Evolutionary conservation across 2,113 vertebrate species (phyloP).

Genomic region (Halichoeres trimaculatus): DNA sequence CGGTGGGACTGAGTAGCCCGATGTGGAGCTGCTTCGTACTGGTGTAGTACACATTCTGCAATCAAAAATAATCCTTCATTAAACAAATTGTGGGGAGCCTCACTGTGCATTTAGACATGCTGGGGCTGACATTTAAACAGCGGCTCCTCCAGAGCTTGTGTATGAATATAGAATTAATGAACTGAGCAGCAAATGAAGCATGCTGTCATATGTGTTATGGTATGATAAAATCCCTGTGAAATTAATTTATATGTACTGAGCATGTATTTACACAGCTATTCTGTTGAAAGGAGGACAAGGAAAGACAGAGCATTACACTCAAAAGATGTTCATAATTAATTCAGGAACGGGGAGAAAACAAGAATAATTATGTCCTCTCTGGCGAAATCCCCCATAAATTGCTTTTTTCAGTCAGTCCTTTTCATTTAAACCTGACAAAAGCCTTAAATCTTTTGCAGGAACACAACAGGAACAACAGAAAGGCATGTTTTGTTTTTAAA

Average conservation of each 20-base stretch:
- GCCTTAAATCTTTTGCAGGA: conserved; percentile 44
- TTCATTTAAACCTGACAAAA: conserved; percentile 37
- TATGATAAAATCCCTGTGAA: conserved; percentile 28
- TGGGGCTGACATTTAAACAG: conserved; percentile 54
- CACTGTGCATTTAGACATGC: background rate
- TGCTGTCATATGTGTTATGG: conserved; percentile 31
- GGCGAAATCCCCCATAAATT: conserved; percentile 15
- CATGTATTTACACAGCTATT: conserved; percentile 47
- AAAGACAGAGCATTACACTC: conserved; percentile 18
- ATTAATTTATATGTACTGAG: conserved; percentile 47
- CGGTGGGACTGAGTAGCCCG: conserved; percentile 94
- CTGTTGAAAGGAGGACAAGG: conserved; percentile 36
- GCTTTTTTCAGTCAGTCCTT: conserved; percentile 36
- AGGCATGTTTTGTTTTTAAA: conserved; percentile 38
- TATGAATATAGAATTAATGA: conserved; percentile 38
- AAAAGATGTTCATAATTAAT: conserved; percentile 51
- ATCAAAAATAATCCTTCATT: conserved; percentile 59
- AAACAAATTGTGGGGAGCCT: background rate
- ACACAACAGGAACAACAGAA: conserved; percentile 8
- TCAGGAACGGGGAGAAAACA: conserved; percentile 35
- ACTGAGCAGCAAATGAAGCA: conserved; percentile 42
- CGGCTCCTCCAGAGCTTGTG: conserved; percentile 25
- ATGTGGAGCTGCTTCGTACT: conserved; percentile 91
- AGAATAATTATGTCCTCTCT: conserved; percentile 33
- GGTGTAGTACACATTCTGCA: conserved; percentile 97